These are phyloP conservation scores for Cylas formicarius DNA, from an alignment of 1,140 invertebrate species.

Conservation along the genomic window DNA sequence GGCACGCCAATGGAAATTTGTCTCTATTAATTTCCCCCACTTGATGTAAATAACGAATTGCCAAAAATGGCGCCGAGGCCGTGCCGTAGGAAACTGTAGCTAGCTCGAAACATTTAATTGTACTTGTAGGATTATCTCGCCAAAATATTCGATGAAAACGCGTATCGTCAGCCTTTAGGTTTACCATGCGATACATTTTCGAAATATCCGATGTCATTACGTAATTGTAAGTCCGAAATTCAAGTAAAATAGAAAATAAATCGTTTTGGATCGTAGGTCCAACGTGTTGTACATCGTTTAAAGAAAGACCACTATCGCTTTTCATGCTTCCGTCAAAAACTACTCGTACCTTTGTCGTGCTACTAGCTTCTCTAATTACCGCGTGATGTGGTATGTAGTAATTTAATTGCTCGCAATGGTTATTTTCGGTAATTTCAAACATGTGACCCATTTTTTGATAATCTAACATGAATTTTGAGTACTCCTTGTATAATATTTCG, in stretches of 20 bases:
- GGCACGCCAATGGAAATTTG: too few species aligned
- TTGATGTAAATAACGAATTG: too few species aligned
- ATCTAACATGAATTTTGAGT: slow-evolving; percentile 6
- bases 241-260: slow-evolving; percentile 35
- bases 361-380: slow-evolving; percentile 30
- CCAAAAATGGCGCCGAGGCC: too few species aligned
- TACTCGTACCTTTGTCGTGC: slow-evolving; percentile 32
- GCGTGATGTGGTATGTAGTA: slow-evolving; percentile 34
- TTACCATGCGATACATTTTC: too few species aligned
- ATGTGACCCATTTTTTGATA: slow-evolving; percentile 4
- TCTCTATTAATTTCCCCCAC: too few species aligned
- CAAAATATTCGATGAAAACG: too few species aligned
- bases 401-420: neutral
- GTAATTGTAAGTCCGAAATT: slow-evolving; percentile 33
- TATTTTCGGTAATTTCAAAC: slow-evolving; percentile 1
- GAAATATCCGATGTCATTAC: too few species aligned
- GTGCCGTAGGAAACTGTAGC: too few species aligned
- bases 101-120: too few species aligned
- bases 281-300: slow-evolving; percentile 36
- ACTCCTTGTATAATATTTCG: slow-evolving; percentile 10
- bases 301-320: slow-evolving; percentile 20
- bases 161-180: too few species aligned
- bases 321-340: slow-evolving; percentile 33
- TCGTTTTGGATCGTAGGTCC: slow-evolving; percentile 37
- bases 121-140: too few species aligned